Base-by-base conservation (phyloP, 1,140 invertebrate species). In the Dendroctonus valens region DNA sequence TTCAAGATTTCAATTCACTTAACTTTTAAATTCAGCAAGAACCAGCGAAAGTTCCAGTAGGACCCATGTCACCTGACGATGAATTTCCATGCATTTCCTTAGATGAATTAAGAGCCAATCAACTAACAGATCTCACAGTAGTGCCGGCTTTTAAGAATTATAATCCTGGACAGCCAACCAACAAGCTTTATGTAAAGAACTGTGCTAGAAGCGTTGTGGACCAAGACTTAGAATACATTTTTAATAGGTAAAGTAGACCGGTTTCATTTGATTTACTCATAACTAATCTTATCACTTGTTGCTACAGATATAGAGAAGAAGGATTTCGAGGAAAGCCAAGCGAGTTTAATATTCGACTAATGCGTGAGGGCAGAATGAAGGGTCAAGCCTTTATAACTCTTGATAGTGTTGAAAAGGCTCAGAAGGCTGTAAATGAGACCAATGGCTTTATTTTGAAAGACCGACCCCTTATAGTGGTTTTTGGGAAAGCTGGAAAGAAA, bases 361-460 rank as follows among this genome's bases (percentile, higher is more conserved):
- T 98, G 93, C 92, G 93, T 78, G 92, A 95, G 78, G 95, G 95
- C 0, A 85, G 93, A 75, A 97, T 98, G 94, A 97, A 96, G 81
- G 94, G 94, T 0, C 95, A 98, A 81, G 93, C 92, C 6, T 98
- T 98, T 84, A 82, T 98, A 0, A 93, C 91, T 6, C 83, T 96
- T 53, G 86, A 88, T 64, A 87, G 82, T 74, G 81, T 87, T n/a
- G 80, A 83, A 58, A 80, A 86, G 72, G 91, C 93, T 3, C 81
- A 87, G 77, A 80, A 83, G 74, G 94, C 94, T 39, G 75, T 97
- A 0, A 81, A 85, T 72, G 91, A 94, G 78, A 95, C 92, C 6
- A 95, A 97, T 82, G 94, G 92, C n/a, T 92, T 84, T 77, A 85
- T 94, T 70, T 79, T 96, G 9, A 89, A 93, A 78, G 89, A 90